Evolutionary conservation across 2,888 invertebrate species (phyloP).

Genomic region (Strigamia transsilvanica): DNA sequence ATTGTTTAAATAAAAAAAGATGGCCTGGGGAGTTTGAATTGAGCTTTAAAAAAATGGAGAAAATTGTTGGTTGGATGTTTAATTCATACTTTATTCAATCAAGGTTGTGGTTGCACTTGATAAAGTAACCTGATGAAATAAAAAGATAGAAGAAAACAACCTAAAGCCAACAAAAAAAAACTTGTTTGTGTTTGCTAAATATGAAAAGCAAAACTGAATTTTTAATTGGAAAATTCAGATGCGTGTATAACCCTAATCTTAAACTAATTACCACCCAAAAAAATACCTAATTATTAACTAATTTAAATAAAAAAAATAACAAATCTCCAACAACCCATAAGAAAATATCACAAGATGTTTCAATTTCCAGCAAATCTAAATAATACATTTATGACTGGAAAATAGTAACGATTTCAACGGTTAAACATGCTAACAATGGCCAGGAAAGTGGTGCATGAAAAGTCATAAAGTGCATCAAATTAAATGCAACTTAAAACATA

Average conservation of each 20-base stretch:
- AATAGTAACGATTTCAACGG: neutral
- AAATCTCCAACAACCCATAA: no score
- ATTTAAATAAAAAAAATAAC: no score
- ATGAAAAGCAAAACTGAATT: slow-evolving; percentile 6
- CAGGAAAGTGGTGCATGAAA: slow-evolving; percentile 5
- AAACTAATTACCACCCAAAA: no score
- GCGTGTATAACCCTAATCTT: neutral
- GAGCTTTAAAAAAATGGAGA: slow-evolving; percentile 1
- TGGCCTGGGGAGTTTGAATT: neutral
- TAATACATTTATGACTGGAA: neutral
- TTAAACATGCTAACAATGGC: neutral
- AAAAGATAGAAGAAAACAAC: slow-evolving; percentile 21
- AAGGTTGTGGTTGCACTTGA: slow-evolving; percentile 38
- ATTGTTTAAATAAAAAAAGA: slow-evolving; percentile 22
- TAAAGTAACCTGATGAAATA: slow-evolving; percentile 31
- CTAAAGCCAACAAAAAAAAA: neutral
- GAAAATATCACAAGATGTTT: no score
- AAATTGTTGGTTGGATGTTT: slow-evolving; percentile 35
- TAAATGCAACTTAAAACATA: neutral
- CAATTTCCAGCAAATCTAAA: neutral
- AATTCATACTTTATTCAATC: slow-evolving; percentile 31
- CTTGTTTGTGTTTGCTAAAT: slow-evolving; percentile 15
- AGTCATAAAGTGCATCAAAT: slow-evolving; percentile 13
- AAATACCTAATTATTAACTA: no score
- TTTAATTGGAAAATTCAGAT: neutral